Evolutionary conservation across 1,140 invertebrate species (phyloP).

Genomic region (Contarinia nasturtii): DNA sequence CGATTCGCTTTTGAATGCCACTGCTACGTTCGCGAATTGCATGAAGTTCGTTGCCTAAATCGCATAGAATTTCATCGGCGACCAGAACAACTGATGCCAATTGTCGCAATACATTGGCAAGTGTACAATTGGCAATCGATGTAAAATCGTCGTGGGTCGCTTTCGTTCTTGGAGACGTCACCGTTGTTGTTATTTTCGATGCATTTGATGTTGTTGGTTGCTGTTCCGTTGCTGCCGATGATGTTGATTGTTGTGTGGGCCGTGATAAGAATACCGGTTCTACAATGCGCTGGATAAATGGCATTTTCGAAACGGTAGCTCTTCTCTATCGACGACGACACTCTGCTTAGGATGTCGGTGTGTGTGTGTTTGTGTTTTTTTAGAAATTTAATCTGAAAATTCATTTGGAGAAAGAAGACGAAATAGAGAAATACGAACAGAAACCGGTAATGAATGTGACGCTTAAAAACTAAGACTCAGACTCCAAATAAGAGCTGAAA

Average conservation of each 20-base stretch:
- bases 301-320: slow-evolving; percentile 29
- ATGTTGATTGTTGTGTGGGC: slow-evolving; percentile 33
- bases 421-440: no score
- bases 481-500: no score
- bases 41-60: slow-evolving; percentile 45
- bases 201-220: neutral
- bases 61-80: slow-evolving; percentile 58
- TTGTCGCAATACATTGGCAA: slow-evolving; percentile 55
- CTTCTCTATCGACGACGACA: no score
- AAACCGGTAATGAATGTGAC: no score
- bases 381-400: no score
- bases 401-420: no score
- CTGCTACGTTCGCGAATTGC: slow-evolving; percentile 42
- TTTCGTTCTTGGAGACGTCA: slow-evolving; percentile 7
- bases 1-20: slow-evolving; percentile 37
- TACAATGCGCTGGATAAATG: slow-evolving; percentile 49
- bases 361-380: no score
- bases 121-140: slow-evolving; percentile 54
- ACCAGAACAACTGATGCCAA: slow-evolving; percentile 55
- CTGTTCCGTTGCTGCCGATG: slow-evolving; percentile 25
- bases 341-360: no score
- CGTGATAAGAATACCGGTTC: slow-evolving; percentile 46
- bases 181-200: neutral
- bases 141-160: slow-evolving; percentile 46
- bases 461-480: no score